Evolutionary conservation across 2,888 invertebrate species (phyloP), one percentile per base, ranked within the genome.

Genomic region (Brenthis ino): DNA sequence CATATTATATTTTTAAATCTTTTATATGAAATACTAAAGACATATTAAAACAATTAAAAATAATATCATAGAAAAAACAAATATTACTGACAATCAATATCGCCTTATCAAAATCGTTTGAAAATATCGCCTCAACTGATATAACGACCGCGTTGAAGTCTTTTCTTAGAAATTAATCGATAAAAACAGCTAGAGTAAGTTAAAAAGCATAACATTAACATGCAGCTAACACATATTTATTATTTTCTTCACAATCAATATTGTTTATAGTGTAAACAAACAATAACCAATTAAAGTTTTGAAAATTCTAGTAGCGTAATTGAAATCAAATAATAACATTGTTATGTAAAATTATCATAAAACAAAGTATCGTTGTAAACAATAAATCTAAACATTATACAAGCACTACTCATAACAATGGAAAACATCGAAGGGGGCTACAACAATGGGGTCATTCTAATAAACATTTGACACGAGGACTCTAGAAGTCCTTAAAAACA

Each of bases 361-460:
- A 74, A 77, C 77, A 75, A 78, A 80, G 80, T 75, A 71, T 72
- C 72, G 76, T 78, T 77, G 69, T 75, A 77, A 82, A 85, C 81
- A 86, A 84, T 83, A 84, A 79, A 80, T 80, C 69, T 70, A 77
- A 72, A 82, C 77, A 78, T 72, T 73, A 76, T 77, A 69, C 76
- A 71, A 71, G 73, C 72, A 68, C 68, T 56, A 66, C 74, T 57
- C 37, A 68, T 65, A 73, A 74, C 76, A 76, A 72, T 72, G 74
- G 75, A n/a, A 50, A 67, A 63, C 56, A 56, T 60, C 24, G 56
- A 12, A 56, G 56, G 67, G 67, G 75, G 75, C 81, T 85, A 89
- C 87, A 90, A 89, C 83, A 78, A 78, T 72, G 74, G 80, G 80
- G 84, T 68, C 68, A 84, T 85, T 86, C 84, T 85, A 85, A 83